A percentile compares a stretch with the other conserved stretches of the same genome.
Evolutionary conservation across 2,113 vertebrate genomes (phyloP).

Genomic region (Vidua chalybeata): DNA sequence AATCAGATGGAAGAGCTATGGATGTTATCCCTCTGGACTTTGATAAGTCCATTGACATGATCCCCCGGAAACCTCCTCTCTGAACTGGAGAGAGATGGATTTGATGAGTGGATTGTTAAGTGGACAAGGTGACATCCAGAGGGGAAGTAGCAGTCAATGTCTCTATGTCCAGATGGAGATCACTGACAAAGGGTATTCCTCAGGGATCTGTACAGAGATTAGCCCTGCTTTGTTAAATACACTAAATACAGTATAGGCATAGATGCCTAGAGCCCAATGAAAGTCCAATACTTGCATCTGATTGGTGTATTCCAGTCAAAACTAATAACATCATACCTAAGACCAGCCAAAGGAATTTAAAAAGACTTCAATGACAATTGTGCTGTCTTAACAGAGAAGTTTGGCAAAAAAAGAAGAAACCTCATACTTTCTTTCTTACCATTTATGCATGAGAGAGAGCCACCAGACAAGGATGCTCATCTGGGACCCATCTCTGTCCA

Average conservation of each 20-base stretch:
- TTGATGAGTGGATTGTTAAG: background rate
- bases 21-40: background rate
- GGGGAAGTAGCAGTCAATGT: background rate
- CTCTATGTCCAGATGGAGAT: background rate
- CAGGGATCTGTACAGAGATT: background rate
- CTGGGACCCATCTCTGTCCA: no score
- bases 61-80: background rate
- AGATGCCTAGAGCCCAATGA: background rate
- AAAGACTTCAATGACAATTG: background rate
- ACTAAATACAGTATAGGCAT: background rate
- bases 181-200: background rate
- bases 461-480: background rate
- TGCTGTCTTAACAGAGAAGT: background rate
- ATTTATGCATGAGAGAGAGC: accelerated
- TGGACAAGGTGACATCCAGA: background rate
- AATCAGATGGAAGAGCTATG: background rate
- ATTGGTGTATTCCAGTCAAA: background rate
- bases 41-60: background rate
- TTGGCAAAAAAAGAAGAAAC: background rate
- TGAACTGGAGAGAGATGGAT: background rate
- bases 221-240: background rate
- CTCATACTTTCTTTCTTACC: background rate
- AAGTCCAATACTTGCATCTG: background rate
- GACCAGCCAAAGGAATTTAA: background rate
- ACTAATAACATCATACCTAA: background rate